These are phyloP conservation scores for Sarotherodon lohbergeri DNA, from an alignment of 2,113 vertebrate genomes.

Conservation along the genomic window DNA sequence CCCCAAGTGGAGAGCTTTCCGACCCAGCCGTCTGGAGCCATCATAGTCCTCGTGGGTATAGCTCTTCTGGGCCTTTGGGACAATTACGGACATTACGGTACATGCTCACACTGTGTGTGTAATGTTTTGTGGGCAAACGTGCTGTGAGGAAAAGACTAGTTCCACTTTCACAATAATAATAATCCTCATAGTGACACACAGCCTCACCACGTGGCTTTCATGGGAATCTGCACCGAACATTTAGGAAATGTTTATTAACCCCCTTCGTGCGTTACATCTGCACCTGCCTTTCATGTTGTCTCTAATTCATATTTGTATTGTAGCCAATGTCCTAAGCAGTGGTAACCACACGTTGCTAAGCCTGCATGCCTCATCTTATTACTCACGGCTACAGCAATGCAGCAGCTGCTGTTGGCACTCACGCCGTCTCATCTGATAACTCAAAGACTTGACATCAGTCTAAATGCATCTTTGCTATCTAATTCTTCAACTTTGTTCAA, in stretches of 20 bases:
- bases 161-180: neutral
- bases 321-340: neutral
- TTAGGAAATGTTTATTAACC: neutral
- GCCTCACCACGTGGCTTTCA: neutral
- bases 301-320: neutral
- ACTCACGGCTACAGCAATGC: constrained; percentile 8
- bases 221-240: neutral
- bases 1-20: constrained; percentile 81
- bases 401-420: constrained; percentile 23
- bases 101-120: neutral
- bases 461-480: neutral
- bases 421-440: neutral
- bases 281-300: neutral
- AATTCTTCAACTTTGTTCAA: neutral
- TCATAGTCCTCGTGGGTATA: constrained; percentile 82
- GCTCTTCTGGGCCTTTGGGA: constrained; percentile 81
- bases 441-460: neutral
- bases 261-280: neutral
- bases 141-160: neutral
- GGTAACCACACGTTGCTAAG: neutral
- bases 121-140: neutral
- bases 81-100: neutral
- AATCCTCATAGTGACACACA: neutral
- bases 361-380: constrained; percentile 13
- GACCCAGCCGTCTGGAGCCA: constrained; percentile 76